Percentiles rank a stretch among this genome's conserved stretches.
phyloP scores from a whole-genome alignment of 2,888 invertebrate species.

The Plemyria rubiginata region DNA sequence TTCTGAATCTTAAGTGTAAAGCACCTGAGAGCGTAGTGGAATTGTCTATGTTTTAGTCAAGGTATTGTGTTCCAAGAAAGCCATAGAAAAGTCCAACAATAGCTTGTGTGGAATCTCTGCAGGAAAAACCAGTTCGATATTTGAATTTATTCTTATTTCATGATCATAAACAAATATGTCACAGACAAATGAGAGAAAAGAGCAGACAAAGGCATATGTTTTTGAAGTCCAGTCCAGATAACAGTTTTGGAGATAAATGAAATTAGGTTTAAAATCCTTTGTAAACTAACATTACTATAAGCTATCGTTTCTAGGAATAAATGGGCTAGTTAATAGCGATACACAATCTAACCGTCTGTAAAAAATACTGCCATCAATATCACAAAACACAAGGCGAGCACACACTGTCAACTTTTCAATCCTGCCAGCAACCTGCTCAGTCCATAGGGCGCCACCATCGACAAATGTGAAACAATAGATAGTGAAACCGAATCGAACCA shows the following conservation, averaged over 20 bases:
- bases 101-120: no score
- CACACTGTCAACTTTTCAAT: conserved; percentile 16
- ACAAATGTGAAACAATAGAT: not conserved
- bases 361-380: conserved; percentile 47
- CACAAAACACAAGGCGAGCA: conserved; percentile 43
- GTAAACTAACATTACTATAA: conserved; percentile 12
- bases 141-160: not conserved
- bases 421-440: not conserved
- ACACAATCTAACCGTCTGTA: conserved; percentile 25
- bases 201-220: no score
- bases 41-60: not conserved
- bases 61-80: not conserved
- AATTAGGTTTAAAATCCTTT: conserved; percentile 9
- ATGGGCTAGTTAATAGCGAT: conserved; percentile 23
- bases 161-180: not conserved
- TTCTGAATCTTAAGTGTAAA: not conserved
- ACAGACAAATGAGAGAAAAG: no score
- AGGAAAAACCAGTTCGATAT: not conserved
- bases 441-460: conserved; percentile 1
- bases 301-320: conserved; percentile 13
- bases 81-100: no score
- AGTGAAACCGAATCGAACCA: not conserved
- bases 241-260: conserved; percentile 6
- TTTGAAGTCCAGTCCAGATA: not conserved
- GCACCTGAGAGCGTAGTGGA: not conserved